Conservation (phyloP, 1,140 invertebrate species). For the Drosophila eugracilis region DNA sequence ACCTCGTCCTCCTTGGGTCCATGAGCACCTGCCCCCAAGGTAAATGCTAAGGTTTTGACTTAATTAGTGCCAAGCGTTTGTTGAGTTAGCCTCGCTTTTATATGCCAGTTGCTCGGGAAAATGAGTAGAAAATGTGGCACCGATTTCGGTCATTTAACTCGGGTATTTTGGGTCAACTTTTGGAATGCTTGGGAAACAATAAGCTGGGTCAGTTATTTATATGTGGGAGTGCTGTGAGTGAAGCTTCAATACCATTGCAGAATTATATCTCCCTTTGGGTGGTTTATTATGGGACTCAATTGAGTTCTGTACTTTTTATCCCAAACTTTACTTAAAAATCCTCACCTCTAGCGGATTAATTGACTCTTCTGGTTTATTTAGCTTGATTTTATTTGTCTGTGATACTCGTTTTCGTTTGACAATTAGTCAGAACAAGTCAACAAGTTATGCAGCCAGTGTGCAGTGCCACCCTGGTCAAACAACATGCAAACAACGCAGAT, state of each 20-base stretch:
- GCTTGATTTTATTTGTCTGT: constrained; percentile 23
- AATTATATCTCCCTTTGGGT: background rate
- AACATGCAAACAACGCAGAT: constrained; percentile 68
- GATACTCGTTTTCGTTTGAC: constrained; percentile 43
- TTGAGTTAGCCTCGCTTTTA: constrained; percentile 50
- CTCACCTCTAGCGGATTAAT: constrained; percentile 13
- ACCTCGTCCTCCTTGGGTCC: background rate
- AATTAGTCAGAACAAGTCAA: constrained; percentile 71
- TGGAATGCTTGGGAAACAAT: constrained; percentile 10
- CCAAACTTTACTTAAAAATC: too few species aligned
- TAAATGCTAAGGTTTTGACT: constrained; percentile 79
- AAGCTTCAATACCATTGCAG: background rate
- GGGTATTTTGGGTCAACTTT: constrained; percentile 18
- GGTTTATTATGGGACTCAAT: background rate
- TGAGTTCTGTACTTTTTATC: background rate
- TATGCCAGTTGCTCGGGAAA: constrained; percentile 36
- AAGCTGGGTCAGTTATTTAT: constrained; percentile 18
- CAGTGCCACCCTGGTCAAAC: constrained; percentile 42
- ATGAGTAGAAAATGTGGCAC: constrained; percentile 63
- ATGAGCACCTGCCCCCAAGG: constrained; percentile 54
- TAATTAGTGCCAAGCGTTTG: constrained; percentile 70
- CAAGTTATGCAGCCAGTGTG: constrained; percentile 59
- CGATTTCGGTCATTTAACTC: constrained; percentile 55
- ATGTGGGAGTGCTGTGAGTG: background rate
- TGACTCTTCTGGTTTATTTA: constrained; percentile 3